Conservation (phyloP, 1,140 invertebrate species). For the Tetragonula clypearis region DNA sequence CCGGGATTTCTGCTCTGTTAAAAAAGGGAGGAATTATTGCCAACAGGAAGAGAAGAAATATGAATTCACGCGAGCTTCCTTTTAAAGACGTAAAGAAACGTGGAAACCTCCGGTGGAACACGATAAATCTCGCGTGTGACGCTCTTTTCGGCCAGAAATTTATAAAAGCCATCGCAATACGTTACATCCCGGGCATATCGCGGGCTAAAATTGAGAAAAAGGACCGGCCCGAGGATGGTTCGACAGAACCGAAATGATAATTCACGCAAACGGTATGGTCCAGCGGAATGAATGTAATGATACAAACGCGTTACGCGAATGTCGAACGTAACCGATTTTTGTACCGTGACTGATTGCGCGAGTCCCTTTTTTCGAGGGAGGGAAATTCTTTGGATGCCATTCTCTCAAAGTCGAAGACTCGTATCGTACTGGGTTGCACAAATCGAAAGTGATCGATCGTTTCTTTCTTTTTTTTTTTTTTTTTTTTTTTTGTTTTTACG, state of each 20-base stretch:
- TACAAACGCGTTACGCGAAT: not conserved
- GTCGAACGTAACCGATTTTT: not conserved
- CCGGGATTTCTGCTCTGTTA: constrained; percentile 9
- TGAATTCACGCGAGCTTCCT: constrained; percentile 35
- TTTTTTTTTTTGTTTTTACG: not conserved
- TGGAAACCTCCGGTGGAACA: constrained; percentile 15
- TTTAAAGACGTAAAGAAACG: constrained; percentile 2
- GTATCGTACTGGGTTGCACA: not conserved
- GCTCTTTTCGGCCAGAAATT: constrained; percentile 30
- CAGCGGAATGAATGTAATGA: no score
- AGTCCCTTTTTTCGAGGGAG: not conserved
- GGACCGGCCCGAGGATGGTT: not conserved
- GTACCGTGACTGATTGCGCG: not conserved
- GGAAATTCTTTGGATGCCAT: not conserved
- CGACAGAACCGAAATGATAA: not conserved
- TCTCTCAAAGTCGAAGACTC: not conserved
- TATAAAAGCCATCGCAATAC: constrained; percentile 32
- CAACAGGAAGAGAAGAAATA: constrained; percentile 23
- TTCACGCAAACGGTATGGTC: not conserved
- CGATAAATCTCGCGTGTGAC: constrained; percentile 9
- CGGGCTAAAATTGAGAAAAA: constrained; percentile 3
- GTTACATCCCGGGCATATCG: not conserved
- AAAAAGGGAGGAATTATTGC: constrained; percentile 33
- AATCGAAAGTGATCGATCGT: not conserved
- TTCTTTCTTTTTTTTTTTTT: no score